Base-by-base conservation (phyloP, 2,113 vertebrate species). In the Hemicordylus capensis region DNA sequence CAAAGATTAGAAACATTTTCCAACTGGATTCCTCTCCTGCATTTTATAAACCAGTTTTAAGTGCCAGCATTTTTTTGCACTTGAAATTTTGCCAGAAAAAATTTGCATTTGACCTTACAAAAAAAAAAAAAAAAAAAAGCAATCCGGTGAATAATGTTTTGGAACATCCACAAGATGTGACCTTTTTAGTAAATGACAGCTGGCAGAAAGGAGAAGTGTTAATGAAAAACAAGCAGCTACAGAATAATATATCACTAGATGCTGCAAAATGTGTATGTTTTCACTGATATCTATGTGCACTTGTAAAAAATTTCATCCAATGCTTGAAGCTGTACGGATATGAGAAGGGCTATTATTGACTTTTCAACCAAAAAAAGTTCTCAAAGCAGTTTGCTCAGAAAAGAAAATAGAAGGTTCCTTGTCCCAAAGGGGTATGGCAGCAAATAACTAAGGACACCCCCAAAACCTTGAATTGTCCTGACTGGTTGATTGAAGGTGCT, bases 161-260 rank as follows among this genome's bases (percentile, higher is more conserved):
- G 84, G 66, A 79, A 79, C 76, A 85, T 63, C 39, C 58, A 28
- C 76, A 51, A 79, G 84, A 76, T 73, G 84, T 85, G 66, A 66
- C 56, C 59, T 61, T 31, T 85, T 20, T 31, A 59, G 51, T 72
- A 79, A 79, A 70, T 37, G 66, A 70, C 22, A 79, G 76, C 15
- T 61, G 64, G 76, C 64, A 79, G 54, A 84, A 31, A 76, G 19
- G 11, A 44, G 34, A 31, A 51, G 42, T 11, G 15, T 73, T 37
- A 20, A 63, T 48, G 42, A 37, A 72, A 61, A 85, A n/a, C 22
- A 61, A 59, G n/a, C 4, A 77, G 56, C 28, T 24, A 24, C 69
- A 83, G 20, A 26, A 1, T 6, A 42, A 3, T 15, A 70, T 19
- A 42, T 56, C 3, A 26, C 42, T 12, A n/a, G 51, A 39, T 31